phyloP scores from a whole-genome alignment of 2,797 vertebrate species.

The Emys orbicularis region DNA sequence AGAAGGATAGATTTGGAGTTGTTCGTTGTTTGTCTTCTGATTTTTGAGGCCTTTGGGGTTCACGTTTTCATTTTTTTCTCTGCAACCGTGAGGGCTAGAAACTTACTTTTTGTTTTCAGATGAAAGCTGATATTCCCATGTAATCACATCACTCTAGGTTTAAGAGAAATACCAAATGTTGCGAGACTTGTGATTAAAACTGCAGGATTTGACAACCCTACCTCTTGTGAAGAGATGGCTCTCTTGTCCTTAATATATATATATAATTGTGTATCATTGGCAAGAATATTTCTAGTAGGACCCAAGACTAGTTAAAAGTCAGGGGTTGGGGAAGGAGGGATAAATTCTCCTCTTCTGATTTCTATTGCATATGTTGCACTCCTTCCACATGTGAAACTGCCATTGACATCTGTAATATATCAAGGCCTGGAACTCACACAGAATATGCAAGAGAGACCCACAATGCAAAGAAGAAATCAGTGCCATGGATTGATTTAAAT shows the following conservation, averaged over 20 bases:
- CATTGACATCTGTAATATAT: neutral
- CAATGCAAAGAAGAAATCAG: accelerated
- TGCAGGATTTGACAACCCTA: neutral
- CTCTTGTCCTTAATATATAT: neutral
- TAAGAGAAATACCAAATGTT: neutral
- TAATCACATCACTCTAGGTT: neutral
- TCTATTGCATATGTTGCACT: neutral
- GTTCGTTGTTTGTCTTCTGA: neutral
- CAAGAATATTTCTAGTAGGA: neutral
- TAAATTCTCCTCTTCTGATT: neutral
- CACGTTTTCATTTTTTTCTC: neutral
- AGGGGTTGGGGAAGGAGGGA: neutral
- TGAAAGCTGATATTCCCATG: neutral
- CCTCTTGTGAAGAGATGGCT: neutral
- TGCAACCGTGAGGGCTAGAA: neutral
- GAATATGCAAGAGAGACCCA: neutral
- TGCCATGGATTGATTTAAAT: accelerated
- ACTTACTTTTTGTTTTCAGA: neutral
- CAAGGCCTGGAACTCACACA: neutral
- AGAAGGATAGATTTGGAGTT: too few species aligned
- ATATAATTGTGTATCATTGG: too few species aligned
- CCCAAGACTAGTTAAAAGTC: neutral
- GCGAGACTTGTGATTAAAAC: neutral
- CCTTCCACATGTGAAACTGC: neutral
- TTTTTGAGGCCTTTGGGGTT: neutral